Evolutionary conservation across 2,888 invertebrate genomes (phyloP).

Genomic region (Drosophila pegasa): DNA sequence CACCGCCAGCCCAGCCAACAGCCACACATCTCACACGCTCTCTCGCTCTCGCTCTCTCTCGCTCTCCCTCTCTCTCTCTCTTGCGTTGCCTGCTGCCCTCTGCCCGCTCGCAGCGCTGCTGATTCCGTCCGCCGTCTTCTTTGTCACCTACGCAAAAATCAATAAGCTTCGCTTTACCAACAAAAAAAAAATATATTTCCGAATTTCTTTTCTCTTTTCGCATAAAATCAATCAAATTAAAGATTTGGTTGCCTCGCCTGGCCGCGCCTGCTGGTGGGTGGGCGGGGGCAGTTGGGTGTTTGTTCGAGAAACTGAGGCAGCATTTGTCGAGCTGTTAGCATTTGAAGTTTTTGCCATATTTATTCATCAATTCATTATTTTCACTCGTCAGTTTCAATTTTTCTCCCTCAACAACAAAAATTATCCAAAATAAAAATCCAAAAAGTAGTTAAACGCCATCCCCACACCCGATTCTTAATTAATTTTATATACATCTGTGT

Average conservation of each 20-base stretch:
- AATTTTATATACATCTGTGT: constrained; percentile 1
- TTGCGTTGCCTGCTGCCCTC: background rate
- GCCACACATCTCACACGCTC: constrained; percentile 10
- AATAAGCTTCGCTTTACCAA: constrained; percentile 27
- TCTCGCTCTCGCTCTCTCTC: constrained; percentile 2
- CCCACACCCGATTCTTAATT: constrained; percentile 22
- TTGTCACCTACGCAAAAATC: constrained; percentile 66
- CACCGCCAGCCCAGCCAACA: constrained; percentile 19
- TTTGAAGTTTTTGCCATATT: constrained; percentile 9
- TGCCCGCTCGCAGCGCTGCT: background rate
- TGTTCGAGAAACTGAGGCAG: constrained; percentile 16
- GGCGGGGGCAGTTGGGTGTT: too few species aligned
- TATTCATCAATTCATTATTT: constrained; percentile 40
- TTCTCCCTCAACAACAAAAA: constrained; percentile 57
- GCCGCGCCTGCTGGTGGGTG: constrained; percentile 7
- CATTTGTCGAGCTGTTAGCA: constrained; percentile 41
- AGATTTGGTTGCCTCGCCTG: too few species aligned
- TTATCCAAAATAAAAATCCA: constrained; percentile 55
- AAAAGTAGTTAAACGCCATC: constrained; percentile 29
- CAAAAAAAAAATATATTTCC: constrained; percentile 6
- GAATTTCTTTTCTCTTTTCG: background rate
- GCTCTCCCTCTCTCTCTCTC: background rate
- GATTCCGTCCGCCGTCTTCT: constrained; percentile 24
- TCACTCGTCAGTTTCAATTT: constrained; percentile 55
- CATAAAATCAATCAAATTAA: constrained; percentile 53